Evolutionary conservation across 2,888 invertebrate species (phyloP), one percentile per base, ranked within the genome.

Genomic region (Gisinianus flammeolus): DNA sequence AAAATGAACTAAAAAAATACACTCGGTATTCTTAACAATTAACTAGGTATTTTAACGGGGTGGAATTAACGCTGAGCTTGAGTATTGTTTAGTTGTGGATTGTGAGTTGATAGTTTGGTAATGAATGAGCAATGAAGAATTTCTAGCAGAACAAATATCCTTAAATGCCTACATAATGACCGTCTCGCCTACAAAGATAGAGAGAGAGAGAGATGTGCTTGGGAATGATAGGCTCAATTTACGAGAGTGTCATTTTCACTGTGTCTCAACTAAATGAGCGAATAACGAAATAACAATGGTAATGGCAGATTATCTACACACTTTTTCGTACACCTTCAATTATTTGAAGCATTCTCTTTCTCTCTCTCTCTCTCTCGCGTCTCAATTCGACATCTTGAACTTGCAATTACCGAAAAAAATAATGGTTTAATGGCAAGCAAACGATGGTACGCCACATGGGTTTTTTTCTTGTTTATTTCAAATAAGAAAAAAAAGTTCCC

Each of bases 391-490:
- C 44, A 44, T n/a, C 44, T 44, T 44, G 44, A 44, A 44, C n/a
- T n/a, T n/a, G n/a, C n/a, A n/a, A n/a, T n/a, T n/a, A n/a, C n/a
- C 44, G n/a, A 54, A 54, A 19, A 28, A 30, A 66, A 66, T 30
- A 66, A 66, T 66, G 31, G 31, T 30, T 66, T 66, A 66, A 66
- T 66, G 66, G 28, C 30, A 30, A 66, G 66, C 66, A 66, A 66
- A 66, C 66, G 66, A 66, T 66, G 66, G 66, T 28, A 66, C 66
- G 31, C 30, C 30, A 30, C 66, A 19, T 12, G 31, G n/a, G 54
- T 54, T 54, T 54, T 19, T 54, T 5, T 54, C 16, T 54, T 3
- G 6, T 19, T n/a, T n/a, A n/a, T n/a, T n/a, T n/a, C n/a, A n/a
- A n/a, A n/a, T n/a, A n/a, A 56, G 56, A 56, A 56, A 56, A 56